A percentile compares a stretch with the other conserved stretches of the same genome.
Evolutionary conservation across 2,113 vertebrate genomes (phyloP).

Genomic region (Thinocorus orbignyianus): DNA sequence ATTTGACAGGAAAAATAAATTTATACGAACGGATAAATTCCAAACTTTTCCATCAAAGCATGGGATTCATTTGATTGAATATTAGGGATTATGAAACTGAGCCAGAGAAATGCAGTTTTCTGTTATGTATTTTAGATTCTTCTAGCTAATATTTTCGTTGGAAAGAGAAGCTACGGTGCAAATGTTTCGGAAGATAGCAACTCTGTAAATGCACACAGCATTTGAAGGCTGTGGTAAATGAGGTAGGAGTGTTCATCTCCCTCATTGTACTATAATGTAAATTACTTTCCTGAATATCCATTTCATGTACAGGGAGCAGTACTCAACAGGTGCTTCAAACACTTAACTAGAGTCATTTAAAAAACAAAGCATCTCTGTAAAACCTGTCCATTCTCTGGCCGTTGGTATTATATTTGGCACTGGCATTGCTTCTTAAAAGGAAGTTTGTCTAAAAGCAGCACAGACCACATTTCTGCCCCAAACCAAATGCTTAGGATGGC

Average conservation of each 20-base stretch:
- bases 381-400: neutral
- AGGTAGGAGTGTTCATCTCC: constrained; percentile 21
- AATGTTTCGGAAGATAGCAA: neutral
- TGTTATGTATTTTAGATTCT: neutral
- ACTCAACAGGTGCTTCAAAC: neutral
- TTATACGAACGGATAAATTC: neutral
- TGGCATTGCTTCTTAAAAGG: neutral
- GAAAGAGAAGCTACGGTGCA: neutral
- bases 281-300: neutral
- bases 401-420: neutral
- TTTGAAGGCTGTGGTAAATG: constrained; percentile 6
- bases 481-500: neutral
- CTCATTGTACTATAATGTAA: neutral
- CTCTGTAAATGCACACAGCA: neutral
- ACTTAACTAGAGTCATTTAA: neutral
- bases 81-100: neutral
- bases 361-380: neutral
- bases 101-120: neutral
- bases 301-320: neutral
- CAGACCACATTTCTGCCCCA: neutral
- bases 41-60: neutral
- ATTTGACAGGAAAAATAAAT: neutral
- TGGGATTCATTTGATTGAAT: neutral
- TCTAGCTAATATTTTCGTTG: neutral
- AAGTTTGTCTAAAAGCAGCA: neutral